Evolutionary conservation across 2,888 invertebrate species (phyloP).

Genomic region (Hylaea fasciaria): DNA sequence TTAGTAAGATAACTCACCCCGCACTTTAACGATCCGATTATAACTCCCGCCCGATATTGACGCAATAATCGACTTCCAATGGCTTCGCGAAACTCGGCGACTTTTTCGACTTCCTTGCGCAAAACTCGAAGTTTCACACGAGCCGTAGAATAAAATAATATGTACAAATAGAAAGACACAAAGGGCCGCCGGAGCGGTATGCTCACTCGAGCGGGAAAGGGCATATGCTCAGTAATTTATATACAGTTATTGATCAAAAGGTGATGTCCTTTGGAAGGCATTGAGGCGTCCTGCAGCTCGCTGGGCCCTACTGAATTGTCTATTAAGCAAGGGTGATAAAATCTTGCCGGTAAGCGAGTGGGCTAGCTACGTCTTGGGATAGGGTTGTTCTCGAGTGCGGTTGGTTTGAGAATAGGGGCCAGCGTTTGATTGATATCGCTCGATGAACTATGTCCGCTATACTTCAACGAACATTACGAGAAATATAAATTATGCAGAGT

Average conservation of each 20-base stretch:
- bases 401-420: conserved; percentile 43
- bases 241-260: conserved; percentile 85
- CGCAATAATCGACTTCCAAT: conserved; percentile 21
- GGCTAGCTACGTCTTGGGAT: conserved; percentile 60
- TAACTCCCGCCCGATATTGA: conserved; percentile 13
- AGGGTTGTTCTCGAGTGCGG: conserved; percentile 65
- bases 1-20: neutral
- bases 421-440: conserved; percentile 44
- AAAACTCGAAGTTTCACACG: conserved; percentile 48
- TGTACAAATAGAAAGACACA: conserved; percentile 53
- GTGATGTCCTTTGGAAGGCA: conserved; percentile 80
- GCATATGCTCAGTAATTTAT: conserved; percentile 83
- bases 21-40: conserved; percentile 10
- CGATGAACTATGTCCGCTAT: conserved; percentile 27
- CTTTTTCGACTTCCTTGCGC: conserved; percentile 44
- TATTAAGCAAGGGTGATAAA: conserved; percentile 78
- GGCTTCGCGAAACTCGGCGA: conserved; percentile 25
- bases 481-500: too few relatives aligned
- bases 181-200: conserved; percentile 69
- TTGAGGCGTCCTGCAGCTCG: conserved; percentile 67
- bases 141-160: conserved; percentile 46
- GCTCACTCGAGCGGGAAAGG: conserved; percentile 77
- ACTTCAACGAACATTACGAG: neutral
- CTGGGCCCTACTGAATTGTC: conserved; percentile 73
- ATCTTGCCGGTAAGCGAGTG: conserved; percentile 61